Base-by-base conservation (phyloP, 2,888 invertebrate genomes). In the Corbicula japonica region DNA sequence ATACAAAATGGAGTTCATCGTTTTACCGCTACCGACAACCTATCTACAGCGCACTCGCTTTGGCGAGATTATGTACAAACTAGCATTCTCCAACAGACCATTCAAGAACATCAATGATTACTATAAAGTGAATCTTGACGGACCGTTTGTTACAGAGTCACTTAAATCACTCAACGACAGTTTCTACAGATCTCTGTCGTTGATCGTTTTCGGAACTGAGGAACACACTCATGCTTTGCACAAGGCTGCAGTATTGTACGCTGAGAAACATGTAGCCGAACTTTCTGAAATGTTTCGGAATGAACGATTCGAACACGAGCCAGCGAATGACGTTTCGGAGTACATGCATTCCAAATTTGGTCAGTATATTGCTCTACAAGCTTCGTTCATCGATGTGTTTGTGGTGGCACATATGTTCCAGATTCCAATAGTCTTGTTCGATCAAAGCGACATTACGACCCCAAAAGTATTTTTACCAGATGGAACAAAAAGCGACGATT, bases 1-100 rank as follows among this genome's bases (percentile, higher is more conserved):
- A n/a, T n/a, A n/a, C n/a, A n/a, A n/a, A n/a, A n/a, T n/a, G n/a
- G n/a, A n/a, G n/a, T n/a, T n/a, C n/a, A n/a, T n/a, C 26, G 12
- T 60, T 21, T 38, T 60, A 38, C 60, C 60, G 3, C n/a, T 38
- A 18, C 60, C 60, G 28, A 38, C 41, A 6, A 21, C 41, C 28
- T 60, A 23, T 23, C 32, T 60, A 5, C 41, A 60, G 12, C 35
- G 60, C n/a, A n/a, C 10, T 50, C 10, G 5, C 50, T 50, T 50
- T 8, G 50, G 26, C 8, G 3, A 23, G n/a, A 23, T 18, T 6
- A 23, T 50, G 8, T 50, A 28, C 26, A 4, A 12, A 12, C 10
- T 23, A 15, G 50, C 28, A 10, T 8, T 26, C 23, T 23, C n/a
- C 5, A 28, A 50, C 5, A 50, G 23, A 12, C 26, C 3, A 23